Evolutionary conservation across 2,113 vertebrate genomes (phyloP), one percentile per base, ranked within the genome.

Genomic region (Amphiprion ocellaris): DNA sequence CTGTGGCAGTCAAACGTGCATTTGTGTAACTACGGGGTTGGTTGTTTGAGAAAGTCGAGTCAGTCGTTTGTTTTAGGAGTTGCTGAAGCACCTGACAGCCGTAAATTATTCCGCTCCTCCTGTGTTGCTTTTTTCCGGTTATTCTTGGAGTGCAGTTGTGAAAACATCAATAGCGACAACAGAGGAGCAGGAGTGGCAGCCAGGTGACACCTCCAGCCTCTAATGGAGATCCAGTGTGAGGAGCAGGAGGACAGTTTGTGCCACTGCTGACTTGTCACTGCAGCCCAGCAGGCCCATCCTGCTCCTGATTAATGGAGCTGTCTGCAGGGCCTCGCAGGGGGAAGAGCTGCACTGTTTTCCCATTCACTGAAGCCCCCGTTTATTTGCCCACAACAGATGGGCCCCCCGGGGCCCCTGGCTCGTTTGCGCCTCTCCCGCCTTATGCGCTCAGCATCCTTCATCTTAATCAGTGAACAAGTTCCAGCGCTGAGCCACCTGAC

Each of bases 311-410:
- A 90, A 93, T 93, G 91, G 84, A 79, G 85, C 89, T 90, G 90
- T 92, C 92, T 78, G 62, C 72, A 16, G 83, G 60, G 79, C 77
- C 76, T 80, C 54, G 69, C 60, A 69, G 73, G 81, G 87, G 77
- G 82, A 69, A 78, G 69, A 71, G 73, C 60, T 47, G 68, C 78
- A 14, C 82, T 67, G 63, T 72, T 80, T 77, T 84, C 72, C 49
- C 77, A 77, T 87, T 85, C 83, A 84, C 78, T 10, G 73, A 55
- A 74, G 78, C 69, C 64, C 61, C 62, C 41, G 7, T 87, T 89
- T 91, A 85, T 93, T 92, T 87, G 74, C 87, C 79, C 71, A 88
- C 84, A 91, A 83, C 91, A 92, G 90, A 92, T 92, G 90, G 89
- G 81, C 87, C 90, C 90, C 88, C 75, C 2, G 66, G 79, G 90